Conservation (phyloP, 2,797 vertebrate species). For the Halcyon leucocephala region DNA sequence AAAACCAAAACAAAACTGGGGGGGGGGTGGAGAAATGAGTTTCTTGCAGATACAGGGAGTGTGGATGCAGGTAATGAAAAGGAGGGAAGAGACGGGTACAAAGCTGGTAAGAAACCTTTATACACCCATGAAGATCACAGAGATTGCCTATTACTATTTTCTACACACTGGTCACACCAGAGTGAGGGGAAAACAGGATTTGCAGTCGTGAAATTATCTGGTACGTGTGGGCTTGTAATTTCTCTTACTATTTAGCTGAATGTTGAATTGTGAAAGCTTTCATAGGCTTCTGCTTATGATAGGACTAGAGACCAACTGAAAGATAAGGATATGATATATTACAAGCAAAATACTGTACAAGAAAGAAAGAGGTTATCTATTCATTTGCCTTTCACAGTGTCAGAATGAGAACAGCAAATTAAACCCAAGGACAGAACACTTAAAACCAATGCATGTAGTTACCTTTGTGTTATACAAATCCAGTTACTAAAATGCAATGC, state of each 20-base stretch:
- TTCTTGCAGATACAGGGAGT: neutral
- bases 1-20: too few relatives aligned
- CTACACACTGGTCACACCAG: neutral
- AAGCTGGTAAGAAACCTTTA: neutral
- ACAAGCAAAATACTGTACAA: neutral
- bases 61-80: neutral
- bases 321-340: neutral
- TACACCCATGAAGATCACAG: neutral
- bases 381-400: neutral
- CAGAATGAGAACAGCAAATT: neutral
- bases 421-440: neutral
- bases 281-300: neutral
- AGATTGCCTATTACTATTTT: neutral
- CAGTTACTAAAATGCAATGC: neutral
- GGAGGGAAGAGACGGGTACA: neutral
- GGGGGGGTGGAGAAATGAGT: neutral
- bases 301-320: neutral
- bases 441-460: neutral
- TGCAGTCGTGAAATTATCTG: neutral
- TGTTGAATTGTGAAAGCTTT: neutral
- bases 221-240: fast-evolving
- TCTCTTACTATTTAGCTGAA: neutral
- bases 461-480: neutral
- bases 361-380: neutral
- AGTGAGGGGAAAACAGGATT: neutral